A percentile compares a stretch with the other conserved stretches of the same genome.
Evolutionary conservation across 2,797 vertebrate genomes (phyloP).

Genomic region (Crenuchus spilurus): DNA sequence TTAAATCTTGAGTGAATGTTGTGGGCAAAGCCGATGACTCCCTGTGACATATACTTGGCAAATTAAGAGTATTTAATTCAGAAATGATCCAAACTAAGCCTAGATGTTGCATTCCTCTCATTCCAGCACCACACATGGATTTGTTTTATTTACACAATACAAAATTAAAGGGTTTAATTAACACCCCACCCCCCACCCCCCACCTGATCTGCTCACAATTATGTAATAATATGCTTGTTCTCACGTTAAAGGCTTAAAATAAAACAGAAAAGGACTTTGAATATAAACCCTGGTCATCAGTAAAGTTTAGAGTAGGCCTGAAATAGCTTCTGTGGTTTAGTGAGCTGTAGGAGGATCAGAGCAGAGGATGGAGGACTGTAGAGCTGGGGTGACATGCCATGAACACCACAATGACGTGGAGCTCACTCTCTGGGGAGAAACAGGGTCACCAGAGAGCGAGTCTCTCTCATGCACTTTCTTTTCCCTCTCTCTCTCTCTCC

Average conservation of each 20-base stretch:
- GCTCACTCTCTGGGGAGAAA: constrained; percentile 46
- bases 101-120: too few relatives aligned
- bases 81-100: too few relatives aligned
- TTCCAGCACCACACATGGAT: too few relatives aligned
- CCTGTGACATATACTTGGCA: too few relatives aligned
- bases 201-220: background rate
- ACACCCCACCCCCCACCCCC: too few relatives aligned
- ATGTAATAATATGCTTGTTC: background rate
- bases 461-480: constrained; percentile 48
- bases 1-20: too few relatives aligned
- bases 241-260: background rate
- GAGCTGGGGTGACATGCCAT: constrained; percentile 13
- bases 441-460: constrained; percentile 58
- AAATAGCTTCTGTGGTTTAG: constrained; percentile 21
- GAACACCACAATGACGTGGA: constrained; percentile 72
- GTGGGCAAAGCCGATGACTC: too few relatives aligned
- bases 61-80: too few relatives aligned
- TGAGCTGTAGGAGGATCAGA: background rate
- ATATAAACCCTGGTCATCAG: background rate
- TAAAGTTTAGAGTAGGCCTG: background rate
- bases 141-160: too few relatives aligned
- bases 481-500: constrained; percentile 4
- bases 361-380: background rate
- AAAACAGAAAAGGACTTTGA: too few relatives aligned
- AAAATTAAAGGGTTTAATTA: too few relatives aligned